A percentile compares a stretch with the other conserved stretches of the same genome.
These are phyloP conservation scores for Salvelinus namaycush DNA, from an alignment of 2,113 vertebrate species.

Conservation along the genomic window DNA sequence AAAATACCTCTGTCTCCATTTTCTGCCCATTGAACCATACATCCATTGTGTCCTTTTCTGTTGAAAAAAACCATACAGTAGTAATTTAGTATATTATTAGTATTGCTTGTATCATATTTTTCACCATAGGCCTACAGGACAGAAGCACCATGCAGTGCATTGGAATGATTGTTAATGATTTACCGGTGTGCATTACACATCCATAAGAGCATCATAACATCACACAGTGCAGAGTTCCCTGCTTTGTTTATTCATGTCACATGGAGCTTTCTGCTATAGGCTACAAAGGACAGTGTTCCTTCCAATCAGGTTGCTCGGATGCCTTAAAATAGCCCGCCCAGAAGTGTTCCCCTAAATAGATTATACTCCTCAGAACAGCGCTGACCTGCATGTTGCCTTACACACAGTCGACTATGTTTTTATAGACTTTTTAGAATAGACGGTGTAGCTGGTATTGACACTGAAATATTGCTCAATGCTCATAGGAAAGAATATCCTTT, in stretches of 20 bases:
- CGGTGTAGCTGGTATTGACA: neutral
- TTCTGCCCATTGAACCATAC: conserved; percentile 94
- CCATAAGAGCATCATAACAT: neutral
- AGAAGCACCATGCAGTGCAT: neutral
- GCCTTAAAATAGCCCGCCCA: neutral
- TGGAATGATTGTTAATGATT: too few relatives aligned
- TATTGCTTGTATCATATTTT: neutral
- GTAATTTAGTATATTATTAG: neutral
- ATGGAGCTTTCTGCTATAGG: neutral
- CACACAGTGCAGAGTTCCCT: neutral
- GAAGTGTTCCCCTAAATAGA: neutral
- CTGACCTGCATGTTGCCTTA: neutral
- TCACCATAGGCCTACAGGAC: neutral
- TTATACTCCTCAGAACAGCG: neutral
- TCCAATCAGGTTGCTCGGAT: neutral
- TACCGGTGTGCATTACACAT: neutral
- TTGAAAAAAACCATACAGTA: conserved; percentile 3
- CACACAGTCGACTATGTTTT: neutral
- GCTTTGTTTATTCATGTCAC: neutral
- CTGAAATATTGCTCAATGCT: neutral
- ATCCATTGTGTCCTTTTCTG: conserved; percentile 97
- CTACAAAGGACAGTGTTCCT: neutral
- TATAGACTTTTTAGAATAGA: neutral
- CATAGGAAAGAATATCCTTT: neutral
- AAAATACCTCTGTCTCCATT: conserved; percentile 83